phyloP scores from a whole-genome alignment of 37 sponge, comb jelly and placozoan species.

The Cliona cf. orientalis region DNA sequence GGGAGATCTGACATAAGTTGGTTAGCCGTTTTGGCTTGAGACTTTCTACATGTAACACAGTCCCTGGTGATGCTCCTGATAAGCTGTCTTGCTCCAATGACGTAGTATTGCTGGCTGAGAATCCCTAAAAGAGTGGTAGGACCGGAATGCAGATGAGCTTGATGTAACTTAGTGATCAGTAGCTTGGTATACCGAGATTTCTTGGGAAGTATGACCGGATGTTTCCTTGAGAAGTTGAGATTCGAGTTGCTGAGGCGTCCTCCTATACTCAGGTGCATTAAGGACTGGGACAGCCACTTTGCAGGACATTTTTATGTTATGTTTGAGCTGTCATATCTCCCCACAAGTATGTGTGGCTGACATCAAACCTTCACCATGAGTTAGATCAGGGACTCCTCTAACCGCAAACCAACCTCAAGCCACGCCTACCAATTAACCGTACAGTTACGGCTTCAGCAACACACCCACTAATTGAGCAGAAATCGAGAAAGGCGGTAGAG shows the following conservation, averaged over 20 bases:
- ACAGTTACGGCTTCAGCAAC: no score
- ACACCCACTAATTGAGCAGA: no score
- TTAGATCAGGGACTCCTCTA: no score
- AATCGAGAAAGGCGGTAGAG: no score
- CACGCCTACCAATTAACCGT: no score
- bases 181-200: slow-evolving; percentile 7
- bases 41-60: slow-evolving; percentile 34
- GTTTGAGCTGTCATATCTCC: no score
- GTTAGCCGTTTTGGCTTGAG: slow-evolving; percentile 4
- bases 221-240: background rate
- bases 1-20: slow-evolving; percentile 12
- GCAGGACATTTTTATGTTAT: no score
- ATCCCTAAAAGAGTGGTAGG: background rate
- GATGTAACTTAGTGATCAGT: slow-evolving; percentile 4
- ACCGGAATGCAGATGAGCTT: slow-evolving; percentile 22
- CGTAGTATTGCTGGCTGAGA: background rate
- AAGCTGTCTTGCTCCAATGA: background rate
- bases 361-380: no score
- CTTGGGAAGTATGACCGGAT: slow-evolving; percentile 33
- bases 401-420: no score
- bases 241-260: slow-evolving; percentile 19
- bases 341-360: no score
- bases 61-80: slow-evolving; percentile 13
- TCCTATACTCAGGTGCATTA: slow-evolving; percentile 31
- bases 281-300: no score